Base-by-base conservation (phyloP, 2,113 vertebrate species). In the Turnix velox region DNA sequence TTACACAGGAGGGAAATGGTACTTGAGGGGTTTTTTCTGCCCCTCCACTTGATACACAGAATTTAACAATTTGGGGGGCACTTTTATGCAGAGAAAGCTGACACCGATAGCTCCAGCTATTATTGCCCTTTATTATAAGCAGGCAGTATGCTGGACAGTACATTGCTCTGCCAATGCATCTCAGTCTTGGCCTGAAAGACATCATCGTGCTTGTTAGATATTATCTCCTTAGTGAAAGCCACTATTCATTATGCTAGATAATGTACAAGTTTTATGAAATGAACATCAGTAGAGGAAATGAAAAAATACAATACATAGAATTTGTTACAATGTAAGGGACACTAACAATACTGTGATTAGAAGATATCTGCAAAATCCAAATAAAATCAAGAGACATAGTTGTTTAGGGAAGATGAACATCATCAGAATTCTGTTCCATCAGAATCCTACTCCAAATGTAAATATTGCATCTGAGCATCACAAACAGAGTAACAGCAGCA, bases 1-100 rank as follows among this genome's bases (percentile, higher is more conserved):
- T 19, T 79, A 28, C 68, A 80, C 24, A 55, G 30, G 54, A 90
- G 25, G 7, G 52, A 89, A 46, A 55, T 6, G 48, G 39, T 31
- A 52, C 10, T 54, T 87, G 4, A 3, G 14, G 45, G 3, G 8
- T 0, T 10, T 61, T 49, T 48, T 31, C 5, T 10, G 1, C 2
- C 17, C 6, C 7, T 14, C 12, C 6, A 9, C 6, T 27, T 67
- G 14, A 72, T 39, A 82, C 12, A 10, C 12, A 49, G 35, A 63
- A 52, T 24, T 5, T 46, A 54, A 14, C 9, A 12, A 5, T 68
- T 4, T 30, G 10, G 13, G 24, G 14, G 9, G 4, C 35, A 13
- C 28, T 52, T 83, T 68, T 46, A 23, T 14, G 42, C 71, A 71
- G 30, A 84, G 9, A 35, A 77, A 80, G 39, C 8, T n/a, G 30